Conservation (phyloP, 2,113 vertebrate species). For the Muntiacus muntjak region DNA sequence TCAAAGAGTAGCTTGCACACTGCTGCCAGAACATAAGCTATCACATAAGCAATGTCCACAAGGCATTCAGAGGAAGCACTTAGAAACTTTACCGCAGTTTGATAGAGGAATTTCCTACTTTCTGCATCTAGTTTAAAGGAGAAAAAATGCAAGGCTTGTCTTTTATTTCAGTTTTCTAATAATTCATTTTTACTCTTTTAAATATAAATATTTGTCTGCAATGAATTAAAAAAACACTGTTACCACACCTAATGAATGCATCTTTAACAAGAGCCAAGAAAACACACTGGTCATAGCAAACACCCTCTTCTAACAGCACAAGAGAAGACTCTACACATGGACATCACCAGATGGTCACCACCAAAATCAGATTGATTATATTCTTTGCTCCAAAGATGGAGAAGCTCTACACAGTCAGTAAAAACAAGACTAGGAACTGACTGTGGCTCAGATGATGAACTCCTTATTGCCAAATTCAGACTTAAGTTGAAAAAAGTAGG, state of each 20-base stretch:
- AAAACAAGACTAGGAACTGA: no score
- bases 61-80: background rate
- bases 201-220: background rate
- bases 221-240: background rate
- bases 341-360: no score
- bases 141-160: background rate
- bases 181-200: background rate
- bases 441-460: no score
- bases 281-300: no score
- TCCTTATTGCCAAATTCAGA: no score
- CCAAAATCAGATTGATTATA: no score
- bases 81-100: background rate
- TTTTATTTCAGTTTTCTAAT: background rate
- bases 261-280: background rate
- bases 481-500: no score
- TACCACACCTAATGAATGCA: background rate
- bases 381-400: no score
- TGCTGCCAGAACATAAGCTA: background rate
- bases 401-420: no score
- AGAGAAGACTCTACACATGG: no score
- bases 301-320: no score
- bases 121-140: background rate
- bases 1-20: background rate
- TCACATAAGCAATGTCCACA: background rate
- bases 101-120: background rate